phyloP scores from a whole-genome alignment of 2,888 invertebrate species.

The Selenia dentaria region DNA sequence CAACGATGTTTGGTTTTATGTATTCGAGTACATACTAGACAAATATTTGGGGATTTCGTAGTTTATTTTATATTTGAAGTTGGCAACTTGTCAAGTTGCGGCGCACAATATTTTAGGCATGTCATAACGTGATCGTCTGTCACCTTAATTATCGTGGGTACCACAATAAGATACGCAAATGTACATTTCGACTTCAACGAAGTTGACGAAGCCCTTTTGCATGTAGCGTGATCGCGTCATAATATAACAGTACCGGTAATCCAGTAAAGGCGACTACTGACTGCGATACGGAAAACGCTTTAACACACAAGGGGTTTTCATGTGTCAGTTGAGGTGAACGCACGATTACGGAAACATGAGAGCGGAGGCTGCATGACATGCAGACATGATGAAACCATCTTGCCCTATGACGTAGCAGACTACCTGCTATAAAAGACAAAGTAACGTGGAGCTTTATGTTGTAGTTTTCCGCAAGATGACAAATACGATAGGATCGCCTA shows the following conservation, averaged over 20 bases:
- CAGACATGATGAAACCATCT: conserved; percentile 62
- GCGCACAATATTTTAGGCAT: neutral
- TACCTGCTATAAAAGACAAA: conserved; percentile 24
- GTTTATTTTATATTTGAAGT: conserved; percentile 5
- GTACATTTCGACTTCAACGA: conserved; percentile 1
- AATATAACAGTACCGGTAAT: conserved; percentile 9
- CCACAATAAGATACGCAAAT: neutral
- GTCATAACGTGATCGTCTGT: conserved; percentile 1
- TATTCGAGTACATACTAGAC: too few species aligned
- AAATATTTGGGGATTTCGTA: neutral
- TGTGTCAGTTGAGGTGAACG: conserved; percentile 65
- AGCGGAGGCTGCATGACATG: conserved; percentile 52
- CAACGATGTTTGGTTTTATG: too few species aligned
- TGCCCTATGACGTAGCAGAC: conserved; percentile 52
- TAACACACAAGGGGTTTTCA: conserved; percentile 39
- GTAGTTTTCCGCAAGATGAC: conserved; percentile 43
- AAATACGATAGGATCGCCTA: conserved; percentile 10
- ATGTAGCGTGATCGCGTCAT: conserved; percentile 3
- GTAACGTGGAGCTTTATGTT: conserved; percentile 30
- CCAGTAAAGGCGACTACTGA: conserved; percentile 16
- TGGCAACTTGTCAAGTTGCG: conserved; percentile 8
- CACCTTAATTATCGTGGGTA: neutral
- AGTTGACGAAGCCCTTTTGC: neutral
- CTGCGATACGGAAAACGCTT: conserved; percentile 17
- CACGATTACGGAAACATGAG: conserved; percentile 70